Evolutionary conservation across 2,888 invertebrate species (phyloP).

Genomic region (Metallyticus violacea): DNA sequence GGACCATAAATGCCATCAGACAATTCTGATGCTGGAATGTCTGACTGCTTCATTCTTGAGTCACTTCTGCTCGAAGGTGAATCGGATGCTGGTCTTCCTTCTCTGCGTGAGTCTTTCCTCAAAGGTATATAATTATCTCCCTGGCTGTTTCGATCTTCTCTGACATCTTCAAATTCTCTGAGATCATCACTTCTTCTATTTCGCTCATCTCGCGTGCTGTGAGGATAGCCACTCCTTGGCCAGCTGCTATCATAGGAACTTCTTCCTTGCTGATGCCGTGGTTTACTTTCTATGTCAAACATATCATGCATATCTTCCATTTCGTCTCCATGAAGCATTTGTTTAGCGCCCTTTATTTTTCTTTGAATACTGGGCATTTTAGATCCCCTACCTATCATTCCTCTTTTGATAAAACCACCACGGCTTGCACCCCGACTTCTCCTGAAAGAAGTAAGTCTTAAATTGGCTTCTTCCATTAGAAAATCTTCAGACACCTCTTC

Average conservation of each 20-base stretch:
- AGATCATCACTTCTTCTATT: not conserved
- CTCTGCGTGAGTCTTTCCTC: conserved; percentile 12
- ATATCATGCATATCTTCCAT: not conserved
- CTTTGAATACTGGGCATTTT: not conserved
- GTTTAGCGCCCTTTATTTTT: not conserved
- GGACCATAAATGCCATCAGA: not conserved
- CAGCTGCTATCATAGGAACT: not conserved
- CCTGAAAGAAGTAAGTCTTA: not conserved
- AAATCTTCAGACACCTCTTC: not conserved
- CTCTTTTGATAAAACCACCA: not conserved
- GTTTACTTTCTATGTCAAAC: conserved; percentile 27
- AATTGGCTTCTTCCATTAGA: not conserved
- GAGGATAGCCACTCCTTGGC: not conserved
- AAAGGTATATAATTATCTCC: not conserved
- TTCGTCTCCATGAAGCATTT: not conserved
- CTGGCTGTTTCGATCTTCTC: not conserved
- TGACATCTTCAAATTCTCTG: conserved; percentile 6
- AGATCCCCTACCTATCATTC: not conserved
- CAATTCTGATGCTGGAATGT: not conserved
- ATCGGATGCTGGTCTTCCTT: not conserved
- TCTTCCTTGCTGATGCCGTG: not conserved
- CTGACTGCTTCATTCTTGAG: conserved; percentile 9
- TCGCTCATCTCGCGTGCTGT: not conserved
- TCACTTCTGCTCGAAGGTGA: not conserved
- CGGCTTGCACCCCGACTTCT: not conserved